Base-by-base conservation (phyloP, 2,113 vertebrate genomes). In the Oncorhynchus clarkii region DNA sequence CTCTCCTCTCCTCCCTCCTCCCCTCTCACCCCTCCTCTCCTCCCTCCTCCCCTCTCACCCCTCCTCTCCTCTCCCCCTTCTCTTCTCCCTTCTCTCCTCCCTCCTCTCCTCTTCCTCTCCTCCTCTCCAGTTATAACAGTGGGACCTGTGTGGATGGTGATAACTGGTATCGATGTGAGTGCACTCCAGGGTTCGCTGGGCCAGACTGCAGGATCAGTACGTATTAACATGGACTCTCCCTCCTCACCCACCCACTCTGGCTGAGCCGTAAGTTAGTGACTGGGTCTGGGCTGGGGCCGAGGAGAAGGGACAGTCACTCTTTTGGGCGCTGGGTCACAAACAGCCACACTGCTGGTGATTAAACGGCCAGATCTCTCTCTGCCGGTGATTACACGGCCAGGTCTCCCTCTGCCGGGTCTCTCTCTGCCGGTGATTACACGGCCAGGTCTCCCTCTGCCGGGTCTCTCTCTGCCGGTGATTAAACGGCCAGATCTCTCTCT, bases 151-250 rank as follows among this genome's bases (percentile, higher is more conserved):
- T 99, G 48, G 97, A 99, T 13, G 97, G 97, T 71, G 97, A 98
- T 80, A 99, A 99, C 91, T 99, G 97, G 97, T 99, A 99, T 91
- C 95, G 97, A 51, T 99, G 97, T 8, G 97, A 99, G 82, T 99
- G 97, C 0, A 96, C 97, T 31, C 93, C 97, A 0, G 97, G 97
- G 69, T 99, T 99, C 0, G 97, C 97, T 0, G 97, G 97, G 14
- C 97, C 97, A 0, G 97, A 99, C 92, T 99, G 97, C 88, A 95
- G 97, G 85, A 99, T 98, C 94, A 99, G 97, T 99, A 90, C 96
- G 97, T 95, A 88, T 87, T 88, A 77, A 29, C 66, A 5, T 6
- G 16, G 13, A 49, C 5, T 1, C 31, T 6, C 31, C 31, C 49
- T 14, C 49, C 11, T 14, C 13, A 14, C 13, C 48, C 48, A 11